These are phyloP conservation scores for Uria lomvia DNA, from an alignment of 2,113 vertebrate genomes.

Conservation along the genomic window DNA sequence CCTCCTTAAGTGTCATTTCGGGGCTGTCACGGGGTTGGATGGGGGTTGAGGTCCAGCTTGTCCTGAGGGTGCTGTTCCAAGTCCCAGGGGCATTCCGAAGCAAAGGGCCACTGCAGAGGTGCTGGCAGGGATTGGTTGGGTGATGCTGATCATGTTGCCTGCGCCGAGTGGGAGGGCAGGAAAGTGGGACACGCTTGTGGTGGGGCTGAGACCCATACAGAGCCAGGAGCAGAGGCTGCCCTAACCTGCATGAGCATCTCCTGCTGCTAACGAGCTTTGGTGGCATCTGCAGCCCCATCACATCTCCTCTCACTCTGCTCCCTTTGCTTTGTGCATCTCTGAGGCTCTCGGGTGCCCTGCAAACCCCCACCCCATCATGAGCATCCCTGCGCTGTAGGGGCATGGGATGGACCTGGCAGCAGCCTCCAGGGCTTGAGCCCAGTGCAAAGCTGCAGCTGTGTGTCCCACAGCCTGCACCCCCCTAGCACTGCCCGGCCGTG, in stretches of 20 bases:
- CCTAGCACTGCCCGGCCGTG: fast-evolving
- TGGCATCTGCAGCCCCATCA: fast-evolving
- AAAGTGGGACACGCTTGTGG: fast-evolving
- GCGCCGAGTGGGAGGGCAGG: fast-evolving
- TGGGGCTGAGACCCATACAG: not conserved
- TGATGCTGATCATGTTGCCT: fast-evolving
- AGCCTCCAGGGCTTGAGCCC: no score
- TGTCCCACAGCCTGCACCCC: fast-evolving
- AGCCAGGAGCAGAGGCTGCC: not conserved
- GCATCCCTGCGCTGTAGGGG: fast-evolving
- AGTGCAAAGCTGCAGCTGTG: not conserved
- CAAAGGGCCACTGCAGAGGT: fast-evolving
- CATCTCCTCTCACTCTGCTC: not conserved
- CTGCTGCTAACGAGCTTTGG: not conserved
- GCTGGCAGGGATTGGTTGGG: fast-evolving
- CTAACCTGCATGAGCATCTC: not conserved
- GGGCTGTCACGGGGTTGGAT: not conserved
- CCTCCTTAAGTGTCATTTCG: not conserved
- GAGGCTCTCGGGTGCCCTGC: not conserved
- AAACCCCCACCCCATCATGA: fast-evolving
- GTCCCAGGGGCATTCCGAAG: not conserved
- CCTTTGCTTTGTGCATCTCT: not conserved
- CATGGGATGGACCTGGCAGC: fast-evolving
- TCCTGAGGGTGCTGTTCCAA: not conserved
- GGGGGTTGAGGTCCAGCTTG: not conserved